Evolutionary conservation across 2,797 vertebrate genomes (phyloP).

Genomic region (Mus minutoides): DNA sequence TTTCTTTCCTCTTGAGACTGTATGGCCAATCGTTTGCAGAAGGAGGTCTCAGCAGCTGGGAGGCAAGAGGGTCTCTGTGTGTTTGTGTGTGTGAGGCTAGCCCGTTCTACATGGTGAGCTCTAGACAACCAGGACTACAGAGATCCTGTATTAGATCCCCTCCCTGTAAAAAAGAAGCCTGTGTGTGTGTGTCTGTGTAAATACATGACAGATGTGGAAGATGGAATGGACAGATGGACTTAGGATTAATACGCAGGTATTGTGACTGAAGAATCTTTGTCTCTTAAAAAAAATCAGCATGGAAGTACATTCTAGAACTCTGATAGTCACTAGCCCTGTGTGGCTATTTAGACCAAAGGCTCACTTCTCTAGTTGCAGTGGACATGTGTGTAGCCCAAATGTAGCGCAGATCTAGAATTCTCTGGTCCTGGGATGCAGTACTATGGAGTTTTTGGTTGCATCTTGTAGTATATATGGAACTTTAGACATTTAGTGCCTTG

Average conservation of each 20-base stretch:
- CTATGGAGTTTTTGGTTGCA: background rate
- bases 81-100: background rate
- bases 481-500: too few species aligned
- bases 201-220: background rate
- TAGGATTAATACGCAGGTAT: background rate
- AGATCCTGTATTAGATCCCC: background rate
- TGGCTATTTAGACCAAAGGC: background rate
- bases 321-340: background rate
- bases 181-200: background rate
- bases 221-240: background rate
- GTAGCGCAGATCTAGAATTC: background rate
- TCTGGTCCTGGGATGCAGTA: background rate
- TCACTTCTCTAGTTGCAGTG: background rate
- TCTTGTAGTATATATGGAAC: background rate
- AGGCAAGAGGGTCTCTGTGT: background rate
- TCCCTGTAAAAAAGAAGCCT: background rate
- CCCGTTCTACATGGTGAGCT: background rate
- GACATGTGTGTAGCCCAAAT: too few species aligned
- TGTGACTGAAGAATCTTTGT: background rate
- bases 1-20: background rate
- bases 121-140: background rate
- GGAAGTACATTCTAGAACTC: background rate
- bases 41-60: background rate
- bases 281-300: background rate
- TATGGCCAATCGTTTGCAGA: background rate